Conservation (phyloP, 2,888 invertebrate genomes). For the Hipparchia sbordonii region DNA sequence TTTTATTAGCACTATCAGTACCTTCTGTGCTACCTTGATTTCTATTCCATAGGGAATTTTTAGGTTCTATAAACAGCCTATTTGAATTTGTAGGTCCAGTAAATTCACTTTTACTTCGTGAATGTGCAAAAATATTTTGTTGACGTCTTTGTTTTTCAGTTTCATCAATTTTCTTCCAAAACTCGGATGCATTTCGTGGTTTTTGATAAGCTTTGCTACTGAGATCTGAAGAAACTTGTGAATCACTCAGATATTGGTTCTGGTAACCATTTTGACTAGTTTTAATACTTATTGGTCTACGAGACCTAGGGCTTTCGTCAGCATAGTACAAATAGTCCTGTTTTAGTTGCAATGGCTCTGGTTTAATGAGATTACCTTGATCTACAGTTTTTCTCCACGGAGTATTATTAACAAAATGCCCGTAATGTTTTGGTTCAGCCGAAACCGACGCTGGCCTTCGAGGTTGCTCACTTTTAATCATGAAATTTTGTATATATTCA, state of each 20-base stretch:
- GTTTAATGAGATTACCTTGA: slow-evolving; percentile 59
- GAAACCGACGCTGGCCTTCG: slow-evolving; percentile 77
- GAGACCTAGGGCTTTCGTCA: slow-evolving; percentile 87
- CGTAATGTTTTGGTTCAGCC: slow-evolving; percentile 77
- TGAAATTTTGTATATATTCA: slow-evolving; percentile 63
- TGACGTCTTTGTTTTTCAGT: slow-evolving; percentile 71
- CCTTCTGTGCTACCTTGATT: slow-evolving; percentile 49
- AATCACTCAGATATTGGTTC: slow-evolving; percentile 78
- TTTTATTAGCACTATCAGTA: slow-evolving; percentile 61
- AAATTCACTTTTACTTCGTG: slow-evolving; percentile 70
- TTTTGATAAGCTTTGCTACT: slow-evolving; percentile 62
- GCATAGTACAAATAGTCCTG: slow-evolving; percentile 86
- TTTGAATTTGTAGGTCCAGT: slow-evolving; percentile 56
- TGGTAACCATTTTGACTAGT: slow-evolving; percentile 71
- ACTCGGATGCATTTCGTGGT: slow-evolving; percentile 83
- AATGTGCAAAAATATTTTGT: slow-evolving; percentile 61
- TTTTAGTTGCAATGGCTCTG: slow-evolving; percentile 68
- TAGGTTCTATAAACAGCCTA: slow-evolving; percentile 45
- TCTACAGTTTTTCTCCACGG: slow-evolving; percentile 69
- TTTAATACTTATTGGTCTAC: slow-evolving; percentile 88
- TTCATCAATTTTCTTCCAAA: slow-evolving; percentile 85
- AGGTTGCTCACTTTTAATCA: slow-evolving; percentile 68
- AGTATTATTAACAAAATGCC: slow-evolving; percentile 67
- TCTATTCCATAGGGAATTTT: slow-evolving; percentile 38
- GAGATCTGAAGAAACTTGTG: slow-evolving; percentile 67